Evolutionary conservation across 2,113 vertebrate genomes (phyloP).

Genomic region (Polyodon spathula): DNA sequence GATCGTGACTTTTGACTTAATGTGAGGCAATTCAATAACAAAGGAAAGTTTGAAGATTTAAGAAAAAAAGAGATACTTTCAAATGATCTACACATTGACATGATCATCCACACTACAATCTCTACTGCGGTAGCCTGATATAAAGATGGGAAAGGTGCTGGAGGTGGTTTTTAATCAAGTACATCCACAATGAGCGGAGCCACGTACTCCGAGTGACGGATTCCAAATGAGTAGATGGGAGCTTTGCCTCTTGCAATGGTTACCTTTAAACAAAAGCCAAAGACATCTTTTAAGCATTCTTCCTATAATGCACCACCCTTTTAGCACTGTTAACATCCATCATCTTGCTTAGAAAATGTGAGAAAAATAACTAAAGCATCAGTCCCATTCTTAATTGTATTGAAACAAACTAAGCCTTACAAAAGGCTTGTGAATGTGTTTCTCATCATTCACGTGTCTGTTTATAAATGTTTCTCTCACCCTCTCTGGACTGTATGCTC

Average conservation of each 20-base stretch:
- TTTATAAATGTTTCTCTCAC: conserved; percentile 32
- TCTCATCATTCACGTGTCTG: not conserved
- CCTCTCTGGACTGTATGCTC: conserved; percentile 57
- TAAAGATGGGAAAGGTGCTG: not conserved
- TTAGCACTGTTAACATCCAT: no score
- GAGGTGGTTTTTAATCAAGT: conserved; percentile 32
- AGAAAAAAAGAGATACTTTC: not conserved
- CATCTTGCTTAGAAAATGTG: no score
- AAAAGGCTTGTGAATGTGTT: no score
- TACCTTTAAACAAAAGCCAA: conserved; percentile 36
- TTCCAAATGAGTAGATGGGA: conserved; percentile 69
- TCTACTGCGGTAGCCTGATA: not conserved
- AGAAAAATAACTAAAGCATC: no score
- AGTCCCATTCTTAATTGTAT: no score
- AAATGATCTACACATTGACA: not conserved
- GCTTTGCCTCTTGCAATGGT: conserved; percentile 36
- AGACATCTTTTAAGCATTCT: not conserved
- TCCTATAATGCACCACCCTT: no score
- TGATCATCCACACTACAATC: not conserved
- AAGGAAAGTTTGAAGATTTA: not conserved
- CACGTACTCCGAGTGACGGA: conserved; percentile 68
- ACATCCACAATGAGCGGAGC: conserved; percentile 41
- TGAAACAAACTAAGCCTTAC: no score
- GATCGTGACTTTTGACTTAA: not conserved
- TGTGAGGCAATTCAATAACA: not conserved